Conservation (phyloP, 2,113 vertebrate genomes). For the Phyllopteryx taeniolatus region DNA sequence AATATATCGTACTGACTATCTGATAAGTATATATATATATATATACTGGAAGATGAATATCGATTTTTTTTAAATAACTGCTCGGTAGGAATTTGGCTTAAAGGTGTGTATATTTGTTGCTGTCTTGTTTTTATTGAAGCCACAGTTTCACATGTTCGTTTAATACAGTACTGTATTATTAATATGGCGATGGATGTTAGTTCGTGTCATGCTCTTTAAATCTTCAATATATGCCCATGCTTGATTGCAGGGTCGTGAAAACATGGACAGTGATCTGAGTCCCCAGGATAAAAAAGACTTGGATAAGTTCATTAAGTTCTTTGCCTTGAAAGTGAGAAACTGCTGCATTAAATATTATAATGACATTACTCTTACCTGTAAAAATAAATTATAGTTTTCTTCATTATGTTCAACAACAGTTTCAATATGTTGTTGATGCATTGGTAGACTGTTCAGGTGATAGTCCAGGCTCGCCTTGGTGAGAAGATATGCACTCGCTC, state of each 20-base stretch:
- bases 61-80: background rate
- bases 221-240: background rate
- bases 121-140: background rate
- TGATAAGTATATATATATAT: background rate
- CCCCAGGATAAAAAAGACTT: slow-evolving; percentile 97
- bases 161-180: background rate
- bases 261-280: slow-evolving; percentile 96
- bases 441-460: slow-evolving; percentile 92
- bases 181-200: background rate
- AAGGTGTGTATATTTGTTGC: background rate
- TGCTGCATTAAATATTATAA: too few species aligned
- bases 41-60: background rate
- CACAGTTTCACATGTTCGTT: background rate
- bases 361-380: background rate
- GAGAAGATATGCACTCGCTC: slow-evolving; percentile 96
- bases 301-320: slow-evolving; percentile 99
- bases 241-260: slow-evolving; percentile 73
- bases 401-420: background rate
- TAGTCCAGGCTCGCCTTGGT: slow-evolving; percentile 95
- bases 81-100: background rate
- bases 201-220: background rate
- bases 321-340: slow-evolving; percentile 89
- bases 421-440: background rate
- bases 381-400: fast-evolving
- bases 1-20: background rate